Conservation (phyloP, 1,140 invertebrate species). For the Parapsyche elsis region DNA sequence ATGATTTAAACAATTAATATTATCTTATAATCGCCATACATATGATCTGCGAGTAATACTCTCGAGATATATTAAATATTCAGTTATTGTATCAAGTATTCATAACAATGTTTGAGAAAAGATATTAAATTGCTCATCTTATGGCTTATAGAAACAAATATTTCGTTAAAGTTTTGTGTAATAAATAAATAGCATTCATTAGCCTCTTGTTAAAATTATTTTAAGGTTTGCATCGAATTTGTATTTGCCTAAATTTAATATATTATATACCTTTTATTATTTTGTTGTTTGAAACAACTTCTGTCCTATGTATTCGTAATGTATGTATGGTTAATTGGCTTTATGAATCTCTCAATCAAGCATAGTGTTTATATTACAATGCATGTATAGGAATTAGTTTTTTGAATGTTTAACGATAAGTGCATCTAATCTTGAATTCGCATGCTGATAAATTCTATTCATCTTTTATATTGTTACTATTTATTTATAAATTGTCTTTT, state of each 20-base stretch:
- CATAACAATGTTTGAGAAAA: background rate
- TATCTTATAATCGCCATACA: background rate
- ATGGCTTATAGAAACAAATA: background rate
- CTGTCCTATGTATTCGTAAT: background rate
- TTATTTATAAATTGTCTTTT: background rate
- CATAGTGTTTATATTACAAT: background rate
- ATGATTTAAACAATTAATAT: too few relatives aligned
- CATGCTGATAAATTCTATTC: background rate
- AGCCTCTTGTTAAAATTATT: slow-evolving; percentile 4
- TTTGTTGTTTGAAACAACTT: slow-evolving; percentile 14
- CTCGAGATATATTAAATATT: background rate
- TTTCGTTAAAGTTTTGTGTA: background rate
- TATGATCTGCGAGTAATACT: background rate
- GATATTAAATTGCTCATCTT: background rate
- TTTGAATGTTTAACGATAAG: slow-evolving; percentile 10
- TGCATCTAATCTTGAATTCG: background rate
- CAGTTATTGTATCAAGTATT: background rate
- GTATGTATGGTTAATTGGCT: slow-evolving; percentile 10
- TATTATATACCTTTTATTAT: background rate
- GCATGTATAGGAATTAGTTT: slow-evolving; percentile 19
- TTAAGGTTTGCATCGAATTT: background rate
- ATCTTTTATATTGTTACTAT: background rate
- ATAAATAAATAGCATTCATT: background rate
- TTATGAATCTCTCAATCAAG: slow-evolving; percentile 8
- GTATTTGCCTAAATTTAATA: background rate